Percentiles rank a stretch among this genome's conserved stretches.
Conservation (phyloP, 2,888 invertebrate species). For the Nebria brevicollis region DNA sequence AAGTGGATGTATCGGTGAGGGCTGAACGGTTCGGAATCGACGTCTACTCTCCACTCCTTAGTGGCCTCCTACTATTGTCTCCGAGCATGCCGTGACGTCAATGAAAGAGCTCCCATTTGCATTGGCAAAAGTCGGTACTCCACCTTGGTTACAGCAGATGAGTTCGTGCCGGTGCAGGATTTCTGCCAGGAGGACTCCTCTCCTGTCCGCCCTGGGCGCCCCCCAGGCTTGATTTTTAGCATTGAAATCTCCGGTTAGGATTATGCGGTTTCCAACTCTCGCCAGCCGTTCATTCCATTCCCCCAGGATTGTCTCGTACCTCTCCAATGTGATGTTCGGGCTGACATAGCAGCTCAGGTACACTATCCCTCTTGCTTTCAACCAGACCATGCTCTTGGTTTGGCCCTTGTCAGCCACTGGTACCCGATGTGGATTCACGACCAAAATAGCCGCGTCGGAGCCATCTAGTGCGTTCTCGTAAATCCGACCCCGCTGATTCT, state of each 20-base stretch:
- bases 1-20: slow-evolving; percentile 18
- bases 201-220: slow-evolving; percentile 7
- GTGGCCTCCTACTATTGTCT: not conserved
- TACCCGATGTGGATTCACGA: too few relatives aligned
- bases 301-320: not conserved
- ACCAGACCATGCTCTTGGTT: too few relatives aligned
- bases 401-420: too few relatives aligned
- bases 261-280: too few relatives aligned
- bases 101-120: slow-evolving; percentile 8
- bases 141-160: not conserved
- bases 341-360: not conserved
- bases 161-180: not conserved
- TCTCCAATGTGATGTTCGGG: slow-evolving; percentile 1
- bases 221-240: slow-evolving; percentile 15
- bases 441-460: too few relatives aligned
- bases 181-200: not conserved
- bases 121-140: slow-evolving; percentile 4
- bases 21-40: not conserved
- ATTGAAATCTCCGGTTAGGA: slow-evolving; percentile 22
- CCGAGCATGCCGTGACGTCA: slow-evolving; percentile 6
- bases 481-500: too few relatives aligned
- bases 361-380: not conserved
- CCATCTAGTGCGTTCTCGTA: too few relatives aligned
- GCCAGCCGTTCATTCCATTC: too few relatives aligned
- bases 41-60: not conserved